These are phyloP conservation scores for Trichonephila inaurata DNA, from an alignment of 1,140 invertebrate species.

Conservation along the genomic window DNA sequence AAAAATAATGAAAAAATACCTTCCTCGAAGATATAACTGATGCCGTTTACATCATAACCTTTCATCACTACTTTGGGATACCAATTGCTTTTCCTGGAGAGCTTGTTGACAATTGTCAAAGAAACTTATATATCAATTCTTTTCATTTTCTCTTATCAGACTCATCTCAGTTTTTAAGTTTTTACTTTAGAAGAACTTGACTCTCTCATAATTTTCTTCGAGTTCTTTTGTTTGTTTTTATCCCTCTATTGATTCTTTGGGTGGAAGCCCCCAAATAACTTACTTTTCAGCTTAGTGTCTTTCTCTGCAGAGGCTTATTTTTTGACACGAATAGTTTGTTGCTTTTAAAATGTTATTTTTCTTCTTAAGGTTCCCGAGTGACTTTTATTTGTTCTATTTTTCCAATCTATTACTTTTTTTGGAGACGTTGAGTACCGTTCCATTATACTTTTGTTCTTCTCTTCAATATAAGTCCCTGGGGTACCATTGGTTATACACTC, in stretches of 20 bases:
- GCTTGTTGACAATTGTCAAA: constrained; percentile 76
- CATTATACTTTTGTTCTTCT: constrained; percentile 72
- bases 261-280: constrained; percentile 57
- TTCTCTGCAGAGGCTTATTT: constrained; percentile 31
- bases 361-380: constrained; percentile 52
- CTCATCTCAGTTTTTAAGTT: constrained; percentile 72
- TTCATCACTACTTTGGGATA: constrained; percentile 69
- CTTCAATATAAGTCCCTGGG: constrained; percentile 71
- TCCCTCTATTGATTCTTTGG: constrained; percentile 57
- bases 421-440: constrained; percentile 68
- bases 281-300: constrained; percentile 54
- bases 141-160: constrained; percentile 75
- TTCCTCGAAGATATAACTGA: constrained; percentile 59
- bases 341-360: constrained; percentile 77
- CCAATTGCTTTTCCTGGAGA: constrained; percentile 64
- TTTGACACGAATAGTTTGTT: constrained; percentile 76
- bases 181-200: constrained; percentile 73
- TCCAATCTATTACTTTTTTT: constrained; percentile 75
- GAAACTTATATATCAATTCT: constrained; percentile 76
- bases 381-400: constrained; percentile 75
- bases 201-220: constrained; percentile 60
- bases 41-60: constrained; percentile 75
- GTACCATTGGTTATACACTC: constrained; percentile 76
- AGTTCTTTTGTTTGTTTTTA: constrained; percentile 47
- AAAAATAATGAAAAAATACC: constrained; percentile 25